Base-by-base conservation (phyloP, 2,888 invertebrate species). In the Pyrochroa serraticornis region DNA sequence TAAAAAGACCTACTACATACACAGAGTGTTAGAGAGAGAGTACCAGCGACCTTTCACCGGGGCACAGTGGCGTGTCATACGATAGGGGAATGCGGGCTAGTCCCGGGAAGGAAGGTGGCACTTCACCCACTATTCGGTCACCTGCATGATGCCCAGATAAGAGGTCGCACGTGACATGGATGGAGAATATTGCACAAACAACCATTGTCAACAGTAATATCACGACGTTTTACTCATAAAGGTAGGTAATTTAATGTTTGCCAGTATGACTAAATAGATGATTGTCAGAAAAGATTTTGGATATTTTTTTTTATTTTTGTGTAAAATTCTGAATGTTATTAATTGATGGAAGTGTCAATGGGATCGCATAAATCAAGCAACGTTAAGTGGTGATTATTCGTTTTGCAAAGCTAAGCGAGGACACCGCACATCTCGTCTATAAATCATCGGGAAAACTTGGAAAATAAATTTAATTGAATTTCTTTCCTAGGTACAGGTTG, bases 51-150 rank as follows among this genome's bases (percentile, higher is more conserved):
- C 68, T 70, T 68, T 68, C 65, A 60, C 63, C 58, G 32, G 53
- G 53, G 62, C 45, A 56, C 68, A 66, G 64, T 66, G 67, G 65
- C 62, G 67, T 65, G 63, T 62, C 58, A 67, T 65, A 55, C 47
- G 67, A 66, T 66, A 69, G 64, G 68, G 68, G 68, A 56, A 70
- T 70, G 70, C 70, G 70, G 70, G 70, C 39, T 35, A 7, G 52
- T 41, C 52, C 58, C 55, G 55, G 48, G 50, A 47, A 55, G 55
- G 55, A 56, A 58, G 58, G 58, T 36, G 60, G 61, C 52, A 58
- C 48, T 46, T 52, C 54, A 58, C 48, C 60, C 50, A 58, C 63
- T 60, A 61, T 62, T 63, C 53, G 63, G 62, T 69, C 65, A 69
- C 69, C 67, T 67, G 67, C 69, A 66, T 69, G 53, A 54, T 54